phyloP scores from a whole-genome alignment of 2,797 vertebrate species.

The Lepilemur ruficaudatus region DNA sequence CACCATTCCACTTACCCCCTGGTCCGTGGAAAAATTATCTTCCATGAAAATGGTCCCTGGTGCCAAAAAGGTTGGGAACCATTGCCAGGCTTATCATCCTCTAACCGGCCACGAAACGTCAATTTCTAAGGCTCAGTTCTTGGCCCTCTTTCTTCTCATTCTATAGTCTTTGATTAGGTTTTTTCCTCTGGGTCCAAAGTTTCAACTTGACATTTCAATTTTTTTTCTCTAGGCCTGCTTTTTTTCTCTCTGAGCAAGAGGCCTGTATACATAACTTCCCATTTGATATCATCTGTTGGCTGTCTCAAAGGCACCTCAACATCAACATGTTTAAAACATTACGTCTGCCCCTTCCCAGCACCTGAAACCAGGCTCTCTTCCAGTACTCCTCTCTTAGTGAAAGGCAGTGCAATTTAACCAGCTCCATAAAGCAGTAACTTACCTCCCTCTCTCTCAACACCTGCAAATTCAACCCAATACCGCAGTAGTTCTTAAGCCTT shows the following conservation, averaged over 20 bases:
- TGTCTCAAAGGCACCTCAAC: conserved; percentile 12
- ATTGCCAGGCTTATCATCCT: background rate
- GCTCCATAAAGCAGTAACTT: background rate
- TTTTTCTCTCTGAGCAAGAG: conserved; percentile 12
- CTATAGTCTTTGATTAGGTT: background rate
- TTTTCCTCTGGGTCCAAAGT: background rate
- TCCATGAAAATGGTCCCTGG: too few species aligned
- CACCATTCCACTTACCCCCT: too few species aligned
- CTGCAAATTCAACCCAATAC: conserved; percentile 31
- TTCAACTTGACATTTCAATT: background rate
- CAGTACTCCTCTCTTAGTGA: background rate
- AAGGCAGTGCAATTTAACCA: background rate
- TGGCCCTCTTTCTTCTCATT: background rate
- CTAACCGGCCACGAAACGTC: background rate
- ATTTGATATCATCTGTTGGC: background rate
- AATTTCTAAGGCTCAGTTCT: background rate
- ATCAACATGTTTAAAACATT: background rate
- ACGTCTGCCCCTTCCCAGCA: background rate
- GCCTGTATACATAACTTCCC: background rate
- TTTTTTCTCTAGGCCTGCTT: background rate
- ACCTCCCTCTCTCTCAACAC: background rate
- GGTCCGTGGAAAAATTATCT: too few species aligned
- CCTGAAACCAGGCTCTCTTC: background rate
- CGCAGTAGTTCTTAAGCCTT: background rate
- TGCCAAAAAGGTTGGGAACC: too few species aligned